Evolutionary conservation across 2,797 vertebrate species (phyloP).

Genomic region (Myotis pilosus): DNA sequence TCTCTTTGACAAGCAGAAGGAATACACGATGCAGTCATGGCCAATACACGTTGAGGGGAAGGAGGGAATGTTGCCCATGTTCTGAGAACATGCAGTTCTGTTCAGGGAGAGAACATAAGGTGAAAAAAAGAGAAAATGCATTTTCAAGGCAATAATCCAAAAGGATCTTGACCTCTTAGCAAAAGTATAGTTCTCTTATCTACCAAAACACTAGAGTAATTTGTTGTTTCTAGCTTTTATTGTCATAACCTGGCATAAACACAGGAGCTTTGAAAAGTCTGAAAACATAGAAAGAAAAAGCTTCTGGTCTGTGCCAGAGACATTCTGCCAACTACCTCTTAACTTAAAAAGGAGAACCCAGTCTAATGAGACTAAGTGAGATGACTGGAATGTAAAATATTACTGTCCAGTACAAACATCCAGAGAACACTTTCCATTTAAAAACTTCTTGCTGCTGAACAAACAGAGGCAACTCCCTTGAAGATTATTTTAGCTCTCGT

Average conservation of each 20-base stretch:
- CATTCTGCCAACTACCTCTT: constrained; percentile 51
- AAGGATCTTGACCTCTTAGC: background rate
- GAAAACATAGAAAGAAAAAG: constrained; percentile 34
- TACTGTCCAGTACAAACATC: constrained; percentile 32
- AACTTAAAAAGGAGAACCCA: constrained; percentile 29
- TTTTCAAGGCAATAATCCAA: background rate
- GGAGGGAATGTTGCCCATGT: background rate
- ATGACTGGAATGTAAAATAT: constrained; percentile 20
- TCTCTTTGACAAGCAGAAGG: background rate
- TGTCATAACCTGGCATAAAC: constrained; percentile 9
- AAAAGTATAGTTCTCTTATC: background rate
- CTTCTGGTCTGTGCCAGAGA: constrained; percentile 19
- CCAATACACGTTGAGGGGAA: background rate
- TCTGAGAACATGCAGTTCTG: background rate
- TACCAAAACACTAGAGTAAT: background rate
- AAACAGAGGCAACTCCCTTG: constrained; percentile 41
- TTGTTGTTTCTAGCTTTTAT: constrained; percentile 2
- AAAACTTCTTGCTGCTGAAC: constrained; percentile 55
- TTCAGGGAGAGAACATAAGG: background rate
- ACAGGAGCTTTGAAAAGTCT: constrained; percentile 28
- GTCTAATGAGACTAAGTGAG: constrained; percentile 33
- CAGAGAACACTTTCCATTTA: constrained; percentile 52
- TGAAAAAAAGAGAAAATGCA: background rate
- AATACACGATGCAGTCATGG: background rate
- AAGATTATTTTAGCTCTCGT: constrained; percentile 35